phyloP scores from a whole-genome alignment of 2,113 vertebrate species.

The Orientallactaga bullata region DNA sequence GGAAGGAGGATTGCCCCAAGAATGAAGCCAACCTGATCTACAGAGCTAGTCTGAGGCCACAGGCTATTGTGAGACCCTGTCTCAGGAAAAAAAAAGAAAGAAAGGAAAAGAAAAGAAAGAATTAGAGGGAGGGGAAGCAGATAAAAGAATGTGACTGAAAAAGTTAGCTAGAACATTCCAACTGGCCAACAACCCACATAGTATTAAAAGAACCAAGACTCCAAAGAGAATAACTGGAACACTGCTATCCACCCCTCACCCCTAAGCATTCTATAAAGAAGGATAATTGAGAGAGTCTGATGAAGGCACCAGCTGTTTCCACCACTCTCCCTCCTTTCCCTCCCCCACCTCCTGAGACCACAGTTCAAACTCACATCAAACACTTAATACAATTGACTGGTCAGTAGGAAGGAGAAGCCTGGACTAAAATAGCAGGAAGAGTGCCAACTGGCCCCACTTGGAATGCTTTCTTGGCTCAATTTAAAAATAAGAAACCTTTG shows the following conservation, averaged over 20 bases:
- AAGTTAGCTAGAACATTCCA: conserved; percentile 65
- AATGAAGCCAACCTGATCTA: not conserved
- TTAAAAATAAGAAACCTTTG: conserved; percentile 75
- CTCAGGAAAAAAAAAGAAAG: not conserved
- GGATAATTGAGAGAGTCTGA: conserved; percentile 48
- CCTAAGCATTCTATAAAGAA: conserved; percentile 27
- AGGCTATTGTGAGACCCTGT: not conserved
- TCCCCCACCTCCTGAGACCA: conserved; percentile 41
- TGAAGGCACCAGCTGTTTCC: conserved; percentile 70
- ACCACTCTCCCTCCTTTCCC: not conserved
- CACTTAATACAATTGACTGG: conserved; percentile 74
- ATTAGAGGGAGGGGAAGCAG: not conserved
- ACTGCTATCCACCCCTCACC: conserved; percentile 31
- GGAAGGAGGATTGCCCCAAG: not conserved
- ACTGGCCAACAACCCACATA: conserved; percentile 55
- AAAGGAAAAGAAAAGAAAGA: not conserved
- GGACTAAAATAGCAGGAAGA: conserved; percentile 79
- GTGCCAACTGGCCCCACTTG: conserved; percentile 75
- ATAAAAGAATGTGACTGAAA: conserved; percentile 60
- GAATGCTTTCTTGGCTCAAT: conserved; percentile 72
- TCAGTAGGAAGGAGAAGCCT: conserved; percentile 74
- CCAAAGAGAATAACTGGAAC: conserved; percentile 23
- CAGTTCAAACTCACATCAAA: conserved; percentile 74
- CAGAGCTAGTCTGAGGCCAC: no score
- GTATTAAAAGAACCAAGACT: conserved; percentile 45